Conservation (phyloP, 2,888 invertebrate species). For the Lordiphosa fenestrarum region DNA sequence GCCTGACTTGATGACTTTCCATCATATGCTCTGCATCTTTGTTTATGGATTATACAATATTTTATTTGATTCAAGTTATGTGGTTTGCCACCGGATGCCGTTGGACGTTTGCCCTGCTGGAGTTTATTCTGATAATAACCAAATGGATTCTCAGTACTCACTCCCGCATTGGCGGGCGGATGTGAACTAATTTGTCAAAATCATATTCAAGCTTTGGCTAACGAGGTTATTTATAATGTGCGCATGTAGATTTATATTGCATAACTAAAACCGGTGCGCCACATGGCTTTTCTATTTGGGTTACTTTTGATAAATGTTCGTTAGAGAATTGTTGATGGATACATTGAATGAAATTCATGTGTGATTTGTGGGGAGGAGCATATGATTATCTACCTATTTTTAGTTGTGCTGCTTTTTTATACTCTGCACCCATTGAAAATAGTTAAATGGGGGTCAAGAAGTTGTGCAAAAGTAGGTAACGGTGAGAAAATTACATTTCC, state of each 20-base stretch:
- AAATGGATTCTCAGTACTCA: slow-evolving; percentile 23
- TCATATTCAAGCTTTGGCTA: slow-evolving; percentile 28
- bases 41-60: slow-evolving; percentile 22
- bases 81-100: slow-evolving; percentile 4
- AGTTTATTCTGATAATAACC: slow-evolving; percentile 26
- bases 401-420: neutral
- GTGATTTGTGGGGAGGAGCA: neutral
- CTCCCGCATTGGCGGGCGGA: neutral
- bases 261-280: slow-evolving; percentile 19
- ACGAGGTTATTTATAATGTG: slow-evolving; percentile 31
- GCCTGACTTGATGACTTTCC: slow-evolving; percentile 23
- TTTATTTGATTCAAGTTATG: slow-evolving; percentile 27
- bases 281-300: neutral
- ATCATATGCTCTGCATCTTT: slow-evolving; percentile 26
- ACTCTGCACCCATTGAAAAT: too few species aligned
- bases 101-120: slow-evolving; percentile 1
- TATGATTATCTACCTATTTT: neutral
- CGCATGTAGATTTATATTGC: slow-evolving; percentile 16
- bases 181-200: slow-evolving; percentile 31
- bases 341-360: slow-evolving; percentile 7
- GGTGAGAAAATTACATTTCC: too few species aligned
- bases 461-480: too few species aligned
- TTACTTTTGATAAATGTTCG: slow-evolving; percentile 8
- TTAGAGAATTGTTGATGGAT: slow-evolving; percentile 2
- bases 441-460: too few species aligned